These are phyloP conservation scores for Stramonita haemastoma DNA, from an alignment of 2,888 invertebrate species.

Conservation along the genomic window DNA sequence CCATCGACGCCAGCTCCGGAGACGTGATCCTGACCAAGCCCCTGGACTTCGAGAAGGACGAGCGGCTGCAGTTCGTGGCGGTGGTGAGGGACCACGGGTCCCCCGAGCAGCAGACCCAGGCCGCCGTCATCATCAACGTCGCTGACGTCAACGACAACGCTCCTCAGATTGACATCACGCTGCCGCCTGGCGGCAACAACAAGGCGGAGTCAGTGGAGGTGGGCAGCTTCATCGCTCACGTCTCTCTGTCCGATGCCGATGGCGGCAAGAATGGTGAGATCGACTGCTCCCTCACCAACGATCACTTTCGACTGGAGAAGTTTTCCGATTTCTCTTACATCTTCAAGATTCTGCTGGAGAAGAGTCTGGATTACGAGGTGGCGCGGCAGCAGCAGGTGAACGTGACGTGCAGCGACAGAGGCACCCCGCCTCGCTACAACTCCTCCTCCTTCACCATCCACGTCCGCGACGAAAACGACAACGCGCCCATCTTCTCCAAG, in stretches of 20 bases:
- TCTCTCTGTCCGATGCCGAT: conserved; percentile 83
- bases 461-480: conserved; percentile 57
- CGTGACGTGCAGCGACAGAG: conserved; percentile 56
- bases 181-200: conserved; percentile 85
- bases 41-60: conserved; percentile 89
- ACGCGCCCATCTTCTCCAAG: conserved; percentile 52
- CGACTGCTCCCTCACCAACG: conserved; percentile 60
- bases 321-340: conserved; percentile 53
- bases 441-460: conserved; percentile 50
- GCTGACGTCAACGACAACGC: conserved; percentile 92
- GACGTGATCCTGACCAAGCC: conserved; percentile 87
- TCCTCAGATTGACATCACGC: conserved; percentile 88
- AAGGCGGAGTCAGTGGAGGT: conserved; percentile 84
- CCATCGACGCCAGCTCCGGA: conserved; percentile 90
- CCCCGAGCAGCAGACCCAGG: conserved; percentile 74
- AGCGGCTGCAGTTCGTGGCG: conserved; percentile 85
- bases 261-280: conserved; percentile 67
- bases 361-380: conserved; percentile 55
- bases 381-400: conserved; percentile 50
- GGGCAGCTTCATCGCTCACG: conserved; percentile 94
- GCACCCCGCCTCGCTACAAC: conserved; percentile 49
- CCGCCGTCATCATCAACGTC: conserved; percentile 79
- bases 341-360: conserved; percentile 53
- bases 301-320: conserved; percentile 60
- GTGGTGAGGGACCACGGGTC: conserved; percentile 63